Conservation (phyloP, 2,888 invertebrate species). For the Loripinus fragilis region DNA sequence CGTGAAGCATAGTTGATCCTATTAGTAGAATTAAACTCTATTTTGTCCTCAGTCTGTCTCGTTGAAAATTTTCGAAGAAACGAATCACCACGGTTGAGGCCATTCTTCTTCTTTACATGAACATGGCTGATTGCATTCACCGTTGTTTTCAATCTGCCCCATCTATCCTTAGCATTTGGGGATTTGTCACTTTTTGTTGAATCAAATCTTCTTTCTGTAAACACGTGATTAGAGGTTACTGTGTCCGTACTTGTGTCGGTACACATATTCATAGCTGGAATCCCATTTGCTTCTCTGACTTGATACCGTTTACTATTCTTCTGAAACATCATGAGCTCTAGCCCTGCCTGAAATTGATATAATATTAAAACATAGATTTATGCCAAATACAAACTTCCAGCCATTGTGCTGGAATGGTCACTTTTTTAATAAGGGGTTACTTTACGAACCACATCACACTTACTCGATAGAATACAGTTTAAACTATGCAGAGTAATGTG, state of each 20-base stretch:
- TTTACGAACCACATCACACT: no score
- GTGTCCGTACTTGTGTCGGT: background rate
- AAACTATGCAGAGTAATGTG: no score
- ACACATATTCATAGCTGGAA: background rate
- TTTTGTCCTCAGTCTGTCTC: constrained; percentile 86
- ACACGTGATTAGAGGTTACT: background rate
- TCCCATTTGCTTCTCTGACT: background rate
- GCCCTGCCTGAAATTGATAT: constrained; percentile 84
- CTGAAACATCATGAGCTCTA: background rate
- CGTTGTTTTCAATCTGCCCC: constrained; percentile 54
- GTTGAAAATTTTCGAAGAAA: constrained; percentile 97
- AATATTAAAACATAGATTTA: no score
- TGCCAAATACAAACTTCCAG: no score
- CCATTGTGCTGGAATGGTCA: no score
- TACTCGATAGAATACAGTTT: no score
- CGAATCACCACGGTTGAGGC: constrained; percentile 80
- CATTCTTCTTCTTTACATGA: constrained; percentile 70
- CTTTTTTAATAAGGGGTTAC: no score
- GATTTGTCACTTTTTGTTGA: background rate
- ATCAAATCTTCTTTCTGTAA: background rate
- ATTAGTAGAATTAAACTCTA: constrained; percentile 48
- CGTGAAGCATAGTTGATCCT: constrained; percentile 1
- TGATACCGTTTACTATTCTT: background rate
- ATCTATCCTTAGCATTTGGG: constrained; percentile 39
- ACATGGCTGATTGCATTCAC: constrained; percentile 66